A percentile compares a stretch with the other conserved stretches of the same genome.
phyloP scores from a whole-genome alignment of 2,113 vertebrate genomes.

The Hypomesus transpacificus region DNA sequence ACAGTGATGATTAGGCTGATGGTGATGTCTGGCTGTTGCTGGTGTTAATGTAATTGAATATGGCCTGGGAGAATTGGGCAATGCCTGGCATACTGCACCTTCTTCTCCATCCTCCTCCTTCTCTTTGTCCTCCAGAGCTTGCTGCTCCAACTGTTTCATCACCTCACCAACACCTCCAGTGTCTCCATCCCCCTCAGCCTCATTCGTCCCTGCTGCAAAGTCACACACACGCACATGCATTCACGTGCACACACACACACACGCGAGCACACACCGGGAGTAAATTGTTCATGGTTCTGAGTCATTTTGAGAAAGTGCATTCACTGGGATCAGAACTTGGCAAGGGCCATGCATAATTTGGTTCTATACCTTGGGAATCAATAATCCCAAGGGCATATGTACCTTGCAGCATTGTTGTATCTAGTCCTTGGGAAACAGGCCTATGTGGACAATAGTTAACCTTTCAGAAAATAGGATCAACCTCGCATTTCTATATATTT shows the following conservation, averaged over 20 bases:
- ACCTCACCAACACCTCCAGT: constrained; percentile 72
- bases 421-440: constrained; percentile 36
- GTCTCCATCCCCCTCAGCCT: constrained; percentile 78
- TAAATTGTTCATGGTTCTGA: constrained; percentile 37
- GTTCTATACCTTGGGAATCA: constrained; percentile 48
- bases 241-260: constrained; percentile 9
- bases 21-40: not conserved
- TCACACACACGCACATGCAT: constrained; percentile 54
- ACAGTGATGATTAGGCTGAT: constrained; percentile 5
- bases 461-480: not conserved
- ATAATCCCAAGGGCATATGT: constrained; percentile 64
- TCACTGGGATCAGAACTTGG: constrained; percentile 52
- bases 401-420: constrained; percentile 58
- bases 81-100: constrained; percentile 64
- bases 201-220: constrained; percentile 77
- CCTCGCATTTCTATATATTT: constrained; percentile 2
- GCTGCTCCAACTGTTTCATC: constrained; percentile 84
- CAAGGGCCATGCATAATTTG: constrained; percentile 54
- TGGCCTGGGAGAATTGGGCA: no score
- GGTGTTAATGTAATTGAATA: no score
- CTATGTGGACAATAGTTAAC: constrained; percentile 27
- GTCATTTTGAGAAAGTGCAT: constrained; percentile 52
- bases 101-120: constrained; percentile 88
- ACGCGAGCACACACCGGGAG: constrained; percentile 10
- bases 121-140: constrained; percentile 85